Evolutionary conservation across 2,888 invertebrate genomes (phyloP).

Genomic region (Conomelus anceps): DNA sequence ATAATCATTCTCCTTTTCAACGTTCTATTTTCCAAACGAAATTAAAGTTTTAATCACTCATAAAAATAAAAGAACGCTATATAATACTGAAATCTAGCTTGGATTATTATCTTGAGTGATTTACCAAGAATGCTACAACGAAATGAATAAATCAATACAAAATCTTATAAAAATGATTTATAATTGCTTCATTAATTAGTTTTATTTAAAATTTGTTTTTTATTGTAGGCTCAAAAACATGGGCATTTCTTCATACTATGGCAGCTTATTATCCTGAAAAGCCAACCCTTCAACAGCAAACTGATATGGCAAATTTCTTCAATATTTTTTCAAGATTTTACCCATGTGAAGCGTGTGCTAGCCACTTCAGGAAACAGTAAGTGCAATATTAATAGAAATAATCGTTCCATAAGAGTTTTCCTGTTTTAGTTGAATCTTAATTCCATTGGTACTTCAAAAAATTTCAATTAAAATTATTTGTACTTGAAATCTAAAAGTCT

Average conservation of each 20-base stretch:
- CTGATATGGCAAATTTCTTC: conserved; percentile 75
- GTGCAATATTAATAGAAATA: conserved; percentile 39
- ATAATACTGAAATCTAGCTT: no score
- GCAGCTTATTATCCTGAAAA: conserved; percentile 87
- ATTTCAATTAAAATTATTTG: no score
- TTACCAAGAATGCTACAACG: no score
- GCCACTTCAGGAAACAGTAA: conserved; percentile 80
- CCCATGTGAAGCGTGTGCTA: conserved; percentile 86
- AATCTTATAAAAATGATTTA: no score
- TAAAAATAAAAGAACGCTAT: no score
- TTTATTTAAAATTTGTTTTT: not conserved
- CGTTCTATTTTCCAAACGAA: no score
- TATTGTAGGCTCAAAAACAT: conserved; percentile 59
- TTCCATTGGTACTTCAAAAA: not conserved
- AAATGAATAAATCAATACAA: no score
- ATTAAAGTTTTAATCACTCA: no score
- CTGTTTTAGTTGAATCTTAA: not conserved
- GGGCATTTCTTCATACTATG: conserved; percentile 95
- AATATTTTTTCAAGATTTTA: conserved; percentile 79
- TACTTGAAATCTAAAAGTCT: no score
- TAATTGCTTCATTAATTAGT: no score
- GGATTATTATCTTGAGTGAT: no score
- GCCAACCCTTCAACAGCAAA: conserved; percentile 62
- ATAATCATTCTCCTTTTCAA: no score
- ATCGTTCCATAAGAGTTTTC: not conserved